Evolutionary conservation across 92 coral and sea anemone genomes (phyloP), one percentile per base, ranked within the genome.

Genomic region (Anthopleura xanthogrammica): DNA sequence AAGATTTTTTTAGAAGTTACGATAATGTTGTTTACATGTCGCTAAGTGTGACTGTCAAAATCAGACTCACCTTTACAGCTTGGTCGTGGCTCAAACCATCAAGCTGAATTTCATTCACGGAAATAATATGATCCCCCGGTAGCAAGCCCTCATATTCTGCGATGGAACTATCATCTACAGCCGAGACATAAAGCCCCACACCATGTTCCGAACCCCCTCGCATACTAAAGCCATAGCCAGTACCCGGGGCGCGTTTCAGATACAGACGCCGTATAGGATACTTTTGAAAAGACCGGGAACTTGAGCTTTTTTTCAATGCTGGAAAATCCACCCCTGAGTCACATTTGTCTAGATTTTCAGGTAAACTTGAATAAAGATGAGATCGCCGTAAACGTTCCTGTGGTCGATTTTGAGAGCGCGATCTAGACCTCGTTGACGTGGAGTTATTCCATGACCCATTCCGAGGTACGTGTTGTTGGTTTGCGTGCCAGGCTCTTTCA

Each of bases 151-250:
- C 93, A 6, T 79, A 83, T 70, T 92, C 97, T 6, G 99, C 94
- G 19, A 94, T 81, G 16, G 98, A 94, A 55, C 84, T 88, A 57
- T 84, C 89, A 80, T 94, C 97, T 73, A 97, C 90, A 36, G 97
- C 85, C 79, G 99, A 97, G 43, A 97, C 96, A 88, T 94, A 97
- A 74, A 97, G 85, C 12, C 98, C 99, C 77, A 97, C 90, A 48
- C 97, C 93, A 78, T 97, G 94, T 84, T 97, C 99, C 19, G 98
- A 89, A 20, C 99, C 99, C 60, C 99, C 99, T 22, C 99, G 98
- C 85, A 97, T 92, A 78, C 91, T 88, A 88, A 97, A 97, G 41
- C 99, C 99, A 89, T 92, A 97, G 50, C 97, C 92, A 6, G 87
- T 40, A 57, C 83, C 90, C 78, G 90, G 83, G 40, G 86, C 78